Evolutionary conservation across 2,888 invertebrate species (phyloP), one percentile per base, ranked within the genome.

Genomic region (Cephus runcator): DNA sequence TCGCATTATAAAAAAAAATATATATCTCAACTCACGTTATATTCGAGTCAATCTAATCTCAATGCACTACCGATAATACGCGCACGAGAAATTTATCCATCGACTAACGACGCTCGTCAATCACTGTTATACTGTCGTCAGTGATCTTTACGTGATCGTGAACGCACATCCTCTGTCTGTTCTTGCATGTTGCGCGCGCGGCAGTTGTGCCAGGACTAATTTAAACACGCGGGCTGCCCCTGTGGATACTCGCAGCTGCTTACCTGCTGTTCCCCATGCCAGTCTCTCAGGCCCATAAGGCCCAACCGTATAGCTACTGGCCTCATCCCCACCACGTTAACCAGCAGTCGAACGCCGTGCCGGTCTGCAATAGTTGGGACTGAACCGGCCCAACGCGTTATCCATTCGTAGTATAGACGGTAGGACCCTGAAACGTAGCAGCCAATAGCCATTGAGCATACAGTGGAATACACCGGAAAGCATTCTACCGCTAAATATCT

Each of bases 141-240:
- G 34, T 71, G 71, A 71, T 71, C 71, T 34, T 71, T 34, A 33
- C 71, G 71, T 31, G 71, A 33, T 71, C 71, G 71, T 12, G 71
- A 33, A 71, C 71, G 34, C 31, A 34, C 71, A 71, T 71, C 71
- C 33, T 71, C 71, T 34, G 33, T 34, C 33, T 34, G 71, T 71
- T 71, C 71, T 31, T 71, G 79, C 87, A 87, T 89, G 90, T 88
- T 91, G 86, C 88, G 81, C 87, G 87, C 83, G 86, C 90, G 90
- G 88, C 89, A 89, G 91, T 91, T 91, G 90, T 85, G 90, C 88
- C 90, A 89, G 89, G 88, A 91, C 91, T 91, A 90, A 91, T 91
- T 90, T 87, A 85, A 88, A 85, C 88, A 87, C 86, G 87, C 85
- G 80, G 83, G 86, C 83, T 81, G 84, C 85, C 81, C 82, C 84